Evolutionary conservation across 2,113 vertebrate genomes (phyloP).

Genomic region (Corydoras maculifer): DNA sequence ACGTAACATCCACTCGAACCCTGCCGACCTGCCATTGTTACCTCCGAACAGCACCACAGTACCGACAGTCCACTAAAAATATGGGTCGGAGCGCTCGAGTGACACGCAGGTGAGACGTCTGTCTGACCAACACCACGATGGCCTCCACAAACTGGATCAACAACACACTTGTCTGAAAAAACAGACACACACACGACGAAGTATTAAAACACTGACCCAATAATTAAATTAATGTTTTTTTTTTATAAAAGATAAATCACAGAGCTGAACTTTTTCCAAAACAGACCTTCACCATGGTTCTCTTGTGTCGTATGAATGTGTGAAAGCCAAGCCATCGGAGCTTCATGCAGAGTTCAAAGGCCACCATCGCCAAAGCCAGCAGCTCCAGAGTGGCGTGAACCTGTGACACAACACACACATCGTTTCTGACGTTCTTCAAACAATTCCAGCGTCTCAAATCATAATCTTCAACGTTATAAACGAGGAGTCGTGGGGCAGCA

Average conservation of each 20-base stretch:
- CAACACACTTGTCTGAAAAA: constrained; percentile 78
- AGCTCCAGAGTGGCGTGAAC: constrained; percentile 93
- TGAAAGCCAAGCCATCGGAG: constrained; percentile 91
- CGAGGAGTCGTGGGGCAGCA: too few species aligned
- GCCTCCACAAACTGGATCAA: constrained; percentile 90
- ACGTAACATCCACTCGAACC: neutral
- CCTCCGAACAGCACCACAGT: constrained; percentile 93
- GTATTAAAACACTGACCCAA: too few species aligned
- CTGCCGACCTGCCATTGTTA: constrained; percentile 38
- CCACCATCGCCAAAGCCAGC: constrained; percentile 80
- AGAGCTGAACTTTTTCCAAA: neutral
- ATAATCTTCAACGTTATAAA: too few species aligned
- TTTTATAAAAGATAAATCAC: too few species aligned
- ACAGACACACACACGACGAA: constrained; percentile 5
- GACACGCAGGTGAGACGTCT: constrained; percentile 88
- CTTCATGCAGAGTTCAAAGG: constrained; percentile 96
- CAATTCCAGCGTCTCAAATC: too few species aligned
- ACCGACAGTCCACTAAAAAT: constrained; percentile 94
- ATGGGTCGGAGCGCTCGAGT: constrained; percentile 93
- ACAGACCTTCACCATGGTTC: constrained; percentile 94
- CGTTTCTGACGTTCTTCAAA: too few species aligned
- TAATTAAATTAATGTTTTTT: too few species aligned
- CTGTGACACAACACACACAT: constrained; percentile 50
- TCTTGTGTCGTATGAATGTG: constrained; percentile 89
- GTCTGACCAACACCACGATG: constrained; percentile 88